A percentile compares a stretch with the other conserved stretches of the same genome.
phyloP scores from a whole-genome alignment of 2,888 invertebrate genomes.

The Conomelus anceps region DNA sequence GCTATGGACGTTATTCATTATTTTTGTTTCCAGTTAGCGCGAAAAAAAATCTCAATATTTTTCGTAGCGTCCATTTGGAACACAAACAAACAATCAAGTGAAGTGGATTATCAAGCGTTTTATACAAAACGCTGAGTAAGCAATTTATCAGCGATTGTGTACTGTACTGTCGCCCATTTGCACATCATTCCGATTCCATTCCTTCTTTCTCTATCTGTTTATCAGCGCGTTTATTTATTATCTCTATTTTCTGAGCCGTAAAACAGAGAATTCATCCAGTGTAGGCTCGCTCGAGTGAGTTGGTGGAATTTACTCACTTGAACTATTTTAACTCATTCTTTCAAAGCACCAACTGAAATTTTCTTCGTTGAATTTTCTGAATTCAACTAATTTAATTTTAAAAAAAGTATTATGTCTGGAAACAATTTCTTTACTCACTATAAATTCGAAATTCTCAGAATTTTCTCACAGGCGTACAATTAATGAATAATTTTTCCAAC shows the following conservation, averaged over 20 bases:
- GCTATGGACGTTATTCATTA: not conserved
- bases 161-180: not conserved
- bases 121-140: not conserved
- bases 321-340: no score
- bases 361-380: no score
- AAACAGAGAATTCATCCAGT: not conserved
- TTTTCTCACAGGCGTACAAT: no score
- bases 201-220: not conserved
- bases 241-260: not conserved
- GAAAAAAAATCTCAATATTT: not conserved
- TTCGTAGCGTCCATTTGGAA: not conserved
- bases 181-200: not conserved
- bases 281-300: not conserved
- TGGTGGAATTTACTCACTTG: not conserved
- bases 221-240: not conserved
- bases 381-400: no score
- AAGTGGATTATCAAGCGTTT: not conserved
- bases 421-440: no score
- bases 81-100: not conserved
- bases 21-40: not conserved
- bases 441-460: no score
- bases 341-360: no score
- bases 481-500: no score
- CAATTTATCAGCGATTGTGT: not conserved
- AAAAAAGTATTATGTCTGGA: no score